Evolutionary conservation across 2,113 vertebrate species (phyloP), one percentile per base, ranked within the genome.

Genomic region (Salvelinus alpinus): DNA sequence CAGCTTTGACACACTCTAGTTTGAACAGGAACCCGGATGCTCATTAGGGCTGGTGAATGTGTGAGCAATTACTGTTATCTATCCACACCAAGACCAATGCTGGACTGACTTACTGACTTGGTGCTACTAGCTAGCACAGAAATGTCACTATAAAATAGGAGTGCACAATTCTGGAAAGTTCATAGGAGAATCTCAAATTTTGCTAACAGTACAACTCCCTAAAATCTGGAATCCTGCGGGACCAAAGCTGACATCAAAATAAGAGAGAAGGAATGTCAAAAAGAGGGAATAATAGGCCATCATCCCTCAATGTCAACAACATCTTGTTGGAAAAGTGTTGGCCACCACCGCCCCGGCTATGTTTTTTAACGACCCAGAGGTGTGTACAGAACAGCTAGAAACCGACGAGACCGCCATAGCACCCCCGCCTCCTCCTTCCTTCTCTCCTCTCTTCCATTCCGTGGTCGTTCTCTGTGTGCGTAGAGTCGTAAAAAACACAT

Each of bases 41-140:
- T 44, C 48, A 76, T 81, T 80, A 11, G 38, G 78, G 73, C 62
- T 60, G 48, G 34, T 73, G 73, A 87, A 79, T n/a, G 80, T 81
- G 73, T 75, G 69, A 77, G 73, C 73, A 84, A 89, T 82, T 80
- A 78, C 69, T 78, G 24, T 25, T 16, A 34, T 31, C 65, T 18
- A 29, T 67, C 18, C 65, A 67, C 65, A 31, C 24, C 27, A 29
- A 29, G 22, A 66, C 24, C 27, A 66, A 14, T 29, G 24, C 24
- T 27, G 13, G 24, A 24, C 11, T 64, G 1, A 22, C 3, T 22
- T 64, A 24, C 22, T 24, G 64, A 38, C 34, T 38, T 38, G 34
- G 38, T 44, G 38, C 38, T 44, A 44, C 38, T 44, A 11, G 38
- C 38, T 44, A 24, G 11, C 25, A 65, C 11, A 11, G 25, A 29